Evolutionary conservation across 2,113 vertebrate species (phyloP).

Genomic region (Dicerorhinus sumatrensis): DNA sequence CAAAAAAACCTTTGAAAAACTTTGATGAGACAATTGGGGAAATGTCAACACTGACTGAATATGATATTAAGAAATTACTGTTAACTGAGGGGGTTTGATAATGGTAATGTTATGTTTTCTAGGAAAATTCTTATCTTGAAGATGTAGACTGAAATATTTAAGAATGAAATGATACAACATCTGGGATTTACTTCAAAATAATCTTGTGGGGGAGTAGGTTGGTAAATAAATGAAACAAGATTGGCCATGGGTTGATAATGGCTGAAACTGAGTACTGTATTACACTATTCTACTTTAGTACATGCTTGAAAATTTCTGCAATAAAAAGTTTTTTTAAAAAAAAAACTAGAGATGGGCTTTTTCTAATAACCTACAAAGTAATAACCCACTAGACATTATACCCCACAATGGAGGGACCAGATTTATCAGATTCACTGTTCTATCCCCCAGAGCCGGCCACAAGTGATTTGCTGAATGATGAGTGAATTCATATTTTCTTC

Average conservation of each 20-base stretch:
- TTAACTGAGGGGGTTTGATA: background rate
- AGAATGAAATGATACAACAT: slow-evolving; percentile 42
- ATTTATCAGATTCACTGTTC: background rate
- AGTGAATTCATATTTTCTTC: background rate
- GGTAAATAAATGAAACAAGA: slow-evolving; percentile 9
- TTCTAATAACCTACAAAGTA: background rate
- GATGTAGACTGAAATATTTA: slow-evolving; percentile 23
- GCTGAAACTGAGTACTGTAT: background rate
- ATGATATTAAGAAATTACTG: background rate
- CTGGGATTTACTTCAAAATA: slow-evolving; percentile 47
- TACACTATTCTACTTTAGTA: background rate
- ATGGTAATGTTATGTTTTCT: background rate
- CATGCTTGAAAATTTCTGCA: background rate
- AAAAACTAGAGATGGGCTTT: background rate
- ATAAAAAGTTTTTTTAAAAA: background rate
- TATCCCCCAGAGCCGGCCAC: background rate
- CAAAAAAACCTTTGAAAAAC: background rate
- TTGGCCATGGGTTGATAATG: background rate
- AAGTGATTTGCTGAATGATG: background rate
- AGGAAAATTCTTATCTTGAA: slow-evolving; percentile 21
- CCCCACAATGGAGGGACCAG: background rate
- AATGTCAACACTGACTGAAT: background rate
- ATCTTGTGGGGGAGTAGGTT: background rate
- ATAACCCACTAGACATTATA: background rate
- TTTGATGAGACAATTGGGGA: background rate